phyloP scores from a whole-genome alignment of 2,113 vertebrate species.

The Diadophis punctatus region DNA sequence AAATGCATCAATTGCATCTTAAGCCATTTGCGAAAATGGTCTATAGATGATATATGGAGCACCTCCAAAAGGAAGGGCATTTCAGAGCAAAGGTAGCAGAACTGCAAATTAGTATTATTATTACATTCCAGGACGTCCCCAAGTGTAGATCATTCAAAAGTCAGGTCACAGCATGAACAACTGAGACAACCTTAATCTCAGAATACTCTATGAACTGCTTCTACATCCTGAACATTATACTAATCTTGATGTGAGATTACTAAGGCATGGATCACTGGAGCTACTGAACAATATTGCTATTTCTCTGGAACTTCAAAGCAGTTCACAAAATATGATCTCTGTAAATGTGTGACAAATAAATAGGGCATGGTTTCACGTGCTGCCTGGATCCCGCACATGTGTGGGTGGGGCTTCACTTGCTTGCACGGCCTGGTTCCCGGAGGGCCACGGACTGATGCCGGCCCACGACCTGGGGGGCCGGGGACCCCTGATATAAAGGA shows the following conservation, averaged over 20 bases:
- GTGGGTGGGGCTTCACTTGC: too few species aligned
- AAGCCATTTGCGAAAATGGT: not conserved
- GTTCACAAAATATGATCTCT: not conserved
- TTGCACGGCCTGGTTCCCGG: too few species aligned
- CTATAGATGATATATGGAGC: not conserved
- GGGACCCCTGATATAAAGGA: too few species aligned
- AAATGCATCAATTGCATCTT: not conserved
- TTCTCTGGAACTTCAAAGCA: not conserved
- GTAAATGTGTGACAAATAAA: not conserved
- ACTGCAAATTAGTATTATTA: not conserved
- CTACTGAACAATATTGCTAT: not conserved
- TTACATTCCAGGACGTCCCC: not conserved
- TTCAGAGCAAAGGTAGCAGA: not conserved
- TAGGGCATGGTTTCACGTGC: not conserved
- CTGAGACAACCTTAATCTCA: not conserved
- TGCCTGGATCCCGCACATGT: not conserved
- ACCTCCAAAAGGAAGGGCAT: not conserved
- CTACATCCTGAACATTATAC: not conserved
- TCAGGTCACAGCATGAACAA: not conserved
- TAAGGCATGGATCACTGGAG: not conserved
- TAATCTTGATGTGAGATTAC: not conserved
- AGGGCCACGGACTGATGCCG: too few species aligned
- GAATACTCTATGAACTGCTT: not conserved
- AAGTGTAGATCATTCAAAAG: not conserved
- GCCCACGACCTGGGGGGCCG: accelerated